phyloP scores from a whole-genome alignment of 2,888 invertebrate genomes.

The Cylloceria caligata region DNA sequence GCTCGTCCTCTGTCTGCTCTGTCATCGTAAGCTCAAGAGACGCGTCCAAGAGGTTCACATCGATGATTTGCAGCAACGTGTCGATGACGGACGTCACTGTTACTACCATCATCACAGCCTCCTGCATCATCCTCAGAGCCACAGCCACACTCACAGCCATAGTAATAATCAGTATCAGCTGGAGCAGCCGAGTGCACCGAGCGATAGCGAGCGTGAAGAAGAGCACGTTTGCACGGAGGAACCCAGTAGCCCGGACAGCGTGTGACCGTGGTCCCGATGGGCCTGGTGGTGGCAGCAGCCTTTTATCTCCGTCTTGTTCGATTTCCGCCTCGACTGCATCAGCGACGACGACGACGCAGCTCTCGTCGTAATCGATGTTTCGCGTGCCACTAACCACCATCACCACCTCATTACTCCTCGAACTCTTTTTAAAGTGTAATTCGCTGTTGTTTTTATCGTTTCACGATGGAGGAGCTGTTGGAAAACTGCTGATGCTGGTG shows the following conservation, averaged over 20 bases:
- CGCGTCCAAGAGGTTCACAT: conserved; percentile 76
- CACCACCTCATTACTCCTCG: conserved; percentile 64
- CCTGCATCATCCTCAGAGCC: conserved; percentile 75
- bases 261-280: conserved; percentile 74
- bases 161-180: conserved; percentile 72
- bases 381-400: not conserved
- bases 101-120: conserved; percentile 73
- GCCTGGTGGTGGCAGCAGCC: conserved; percentile 34
- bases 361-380: conserved; percentile 4
- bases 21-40: conserved; percentile 85
- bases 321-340: conserved; percentile 17
- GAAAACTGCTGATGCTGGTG: not conserved
- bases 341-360: conserved; percentile 1
- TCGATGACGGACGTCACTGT: conserved; percentile 77
- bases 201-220: conserved; percentile 74
- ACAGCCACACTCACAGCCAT: conserved; percentile 74
- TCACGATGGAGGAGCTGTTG: conserved; percentile 58
- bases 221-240: conserved; percentile 74
- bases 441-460: conserved; percentile 67
- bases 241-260: conserved; percentile 79
- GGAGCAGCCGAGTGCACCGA: conserved; percentile 79
- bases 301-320: conserved; percentile 53
- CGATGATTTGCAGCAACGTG: conserved; percentile 74
- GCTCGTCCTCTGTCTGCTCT: conserved; percentile 86
- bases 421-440: conserved; percentile 56